Conservation (phyloP, 2,113 vertebrate genomes). For the Gavialis gangeticus region DNA sequence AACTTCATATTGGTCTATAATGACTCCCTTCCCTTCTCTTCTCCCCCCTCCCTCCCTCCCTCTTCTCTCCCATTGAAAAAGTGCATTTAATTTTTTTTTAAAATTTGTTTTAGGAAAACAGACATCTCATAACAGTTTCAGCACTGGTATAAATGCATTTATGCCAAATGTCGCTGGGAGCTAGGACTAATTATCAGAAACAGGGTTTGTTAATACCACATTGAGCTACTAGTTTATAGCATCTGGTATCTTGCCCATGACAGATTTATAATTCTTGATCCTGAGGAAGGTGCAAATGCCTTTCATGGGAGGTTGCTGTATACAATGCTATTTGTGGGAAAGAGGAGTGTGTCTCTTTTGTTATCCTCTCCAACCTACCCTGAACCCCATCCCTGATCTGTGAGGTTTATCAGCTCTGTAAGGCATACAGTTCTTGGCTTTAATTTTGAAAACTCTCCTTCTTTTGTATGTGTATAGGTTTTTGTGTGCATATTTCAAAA, state of each 20-base stretch:
- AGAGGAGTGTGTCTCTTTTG: neutral
- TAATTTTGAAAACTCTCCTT: neutral
- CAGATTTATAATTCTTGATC: neutral
- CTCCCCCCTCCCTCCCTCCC: too few species aligned
- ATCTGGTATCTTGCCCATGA: neutral
- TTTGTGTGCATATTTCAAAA: neutral
- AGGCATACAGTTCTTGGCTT: neutral
- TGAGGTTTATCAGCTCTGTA: neutral
- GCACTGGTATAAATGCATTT: neutral
- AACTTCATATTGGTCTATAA: slow-evolving; percentile 1
- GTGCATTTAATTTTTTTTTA: neutral
- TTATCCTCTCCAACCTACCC: neutral
- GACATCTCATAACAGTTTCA: neutral
- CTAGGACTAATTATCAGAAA: neutral
- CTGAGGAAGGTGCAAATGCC: neutral
- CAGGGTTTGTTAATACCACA: neutral
- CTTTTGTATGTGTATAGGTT: neutral
- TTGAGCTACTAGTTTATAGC: neutral
- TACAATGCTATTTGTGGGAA: neutral
- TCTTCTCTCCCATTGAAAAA: neutral
- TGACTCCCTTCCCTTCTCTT: neutral
- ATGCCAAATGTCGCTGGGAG: neutral
- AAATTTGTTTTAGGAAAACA: neutral
- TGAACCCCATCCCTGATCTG: neutral
- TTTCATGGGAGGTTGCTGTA: neutral